These are phyloP conservation scores for Metridium senile DNA, from an alignment of 92 coral and sea anemone genomes.

Conservation along the genomic window DNA sequence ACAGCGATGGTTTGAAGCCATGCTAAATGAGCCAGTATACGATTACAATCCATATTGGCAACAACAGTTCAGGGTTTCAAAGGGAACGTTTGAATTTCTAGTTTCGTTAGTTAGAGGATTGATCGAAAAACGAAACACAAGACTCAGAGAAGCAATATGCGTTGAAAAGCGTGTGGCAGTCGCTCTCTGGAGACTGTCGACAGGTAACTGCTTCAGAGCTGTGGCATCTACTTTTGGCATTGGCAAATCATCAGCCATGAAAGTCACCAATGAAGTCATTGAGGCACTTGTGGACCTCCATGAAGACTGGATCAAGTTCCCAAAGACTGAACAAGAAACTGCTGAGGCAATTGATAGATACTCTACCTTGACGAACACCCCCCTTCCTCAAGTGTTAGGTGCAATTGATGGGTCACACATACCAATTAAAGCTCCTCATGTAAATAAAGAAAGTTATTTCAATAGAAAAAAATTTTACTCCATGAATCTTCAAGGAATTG, in stretches of 20 bases:
- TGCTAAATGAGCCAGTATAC: constrained; percentile 22
- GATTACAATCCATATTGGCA: constrained; percentile 22
- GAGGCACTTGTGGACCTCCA: constrained; percentile 13
- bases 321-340: constrained; percentile 32
- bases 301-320: constrained; percentile 36
- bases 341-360: constrained; percentile 15
- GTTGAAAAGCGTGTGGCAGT: constrained; percentile 41
- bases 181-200: constrained; percentile 42
- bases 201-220: constrained; percentile 35
- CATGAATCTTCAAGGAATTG: constrained; percentile 35
- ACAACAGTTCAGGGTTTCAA: constrained; percentile 24
- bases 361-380: constrained; percentile 4
- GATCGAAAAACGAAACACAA: constrained; percentile 26
- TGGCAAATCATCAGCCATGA: constrained; percentile 44
- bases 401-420: constrained; percentile 43
- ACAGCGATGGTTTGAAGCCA: constrained; percentile 20
- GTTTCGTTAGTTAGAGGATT: constrained; percentile 11
- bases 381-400: constrained; percentile 22
- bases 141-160: constrained; percentile 15
- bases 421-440: constrained; percentile 32
- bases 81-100: background rate
- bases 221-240: constrained; percentile 40
- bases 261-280: constrained; percentile 20
- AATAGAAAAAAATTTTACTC: constrained; percentile 39
- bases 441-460: constrained; percentile 31